Base-by-base conservation (phyloP, 1,140 invertebrate species). In the Drosophila lini region DNA sequence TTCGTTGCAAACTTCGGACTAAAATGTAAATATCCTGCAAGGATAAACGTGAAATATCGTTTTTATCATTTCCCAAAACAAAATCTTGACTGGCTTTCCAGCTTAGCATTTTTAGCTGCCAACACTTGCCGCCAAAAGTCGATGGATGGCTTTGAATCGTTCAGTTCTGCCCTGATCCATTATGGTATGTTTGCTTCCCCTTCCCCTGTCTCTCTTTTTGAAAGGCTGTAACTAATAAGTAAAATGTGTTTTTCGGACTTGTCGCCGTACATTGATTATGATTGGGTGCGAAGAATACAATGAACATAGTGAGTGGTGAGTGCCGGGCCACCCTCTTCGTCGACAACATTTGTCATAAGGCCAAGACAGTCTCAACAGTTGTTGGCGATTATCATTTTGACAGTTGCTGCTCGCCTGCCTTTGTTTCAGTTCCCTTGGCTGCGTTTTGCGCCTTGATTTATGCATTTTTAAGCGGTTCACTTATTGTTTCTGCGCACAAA, bases 311-410 rank as follows among this genome's bases (percentile, higher is more conserved):
- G 31, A 22, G 44, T 34, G 19, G 32, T 50, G 34, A 53, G 31
- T 38, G 22, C 32, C 13, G 15, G 42, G n/a, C 25, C 58, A 47
- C 52, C 41, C 70, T 13, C 45, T 52, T 31, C 16, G 45, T 48
- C 47, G 58, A 68, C 56, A 75, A 90, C 82, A 91, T 91, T 91
- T 91, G 79, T 86, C 82, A 90, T 42, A 71, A 15, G 52, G 44
- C 64, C 68, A 75, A 55, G 58, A 83, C 74, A 78, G 78, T 71
- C 63, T 76, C 82, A 91, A 86, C 90, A 91, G 89, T 91, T 91
- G 90, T 91, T 91, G 82, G 75, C 82, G 90, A 91, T 91, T 91
- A 91, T 91, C 89, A 90, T 85, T 88, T 78, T 85, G 81, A 90
- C 84, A 90, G 78, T 80, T 70, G 76, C 65, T 69, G 55, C 45